phyloP scores from a whole-genome alignment of 2,797 vertebrate species.

The Hoplostethus mediterraneus region DNA sequence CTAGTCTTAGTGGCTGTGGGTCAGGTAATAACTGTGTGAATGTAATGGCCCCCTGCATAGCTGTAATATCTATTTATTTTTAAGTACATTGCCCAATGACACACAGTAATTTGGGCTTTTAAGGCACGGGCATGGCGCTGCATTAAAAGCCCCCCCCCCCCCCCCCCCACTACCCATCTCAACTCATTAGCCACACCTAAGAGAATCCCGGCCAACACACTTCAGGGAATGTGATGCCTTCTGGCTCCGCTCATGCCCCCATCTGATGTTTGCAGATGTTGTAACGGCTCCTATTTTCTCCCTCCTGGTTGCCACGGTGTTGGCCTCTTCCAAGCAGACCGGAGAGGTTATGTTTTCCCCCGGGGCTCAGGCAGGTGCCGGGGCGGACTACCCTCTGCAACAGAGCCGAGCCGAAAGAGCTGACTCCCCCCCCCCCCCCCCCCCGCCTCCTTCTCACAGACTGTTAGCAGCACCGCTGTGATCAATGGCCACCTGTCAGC shows the following conservation, averaged over 20 bases:
- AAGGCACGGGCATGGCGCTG: neutral
- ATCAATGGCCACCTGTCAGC: slow-evolving; percentile 19
- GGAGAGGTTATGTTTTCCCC: slow-evolving; percentile 45
- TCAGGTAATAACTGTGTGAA: slow-evolving; percentile 21
- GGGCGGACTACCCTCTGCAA: neutral
- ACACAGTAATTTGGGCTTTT: neutral
- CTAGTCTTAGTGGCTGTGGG: slow-evolving; percentile 26
- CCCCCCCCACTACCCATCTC: neutral
- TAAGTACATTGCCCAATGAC: slow-evolving; percentile 10
- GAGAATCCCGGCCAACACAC: neutral
- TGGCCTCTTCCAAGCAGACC: slow-evolving; percentile 6
- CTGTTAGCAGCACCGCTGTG: neutral
- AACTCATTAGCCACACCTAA: neutral
- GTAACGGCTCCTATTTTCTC: slow-evolving; percentile 8
- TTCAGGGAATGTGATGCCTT: slow-evolving; percentile 13
- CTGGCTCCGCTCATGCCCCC: neutral
- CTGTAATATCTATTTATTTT: slow-evolving; percentile 28
- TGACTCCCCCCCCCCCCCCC: slow-evolving; percentile 5
- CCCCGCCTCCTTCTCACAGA: neutral
- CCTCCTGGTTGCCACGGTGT: neutral
- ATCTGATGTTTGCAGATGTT: slow-evolving; percentile 40
- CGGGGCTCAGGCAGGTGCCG: neutral
- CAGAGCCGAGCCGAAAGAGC: neutral
- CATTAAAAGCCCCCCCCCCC: neutral
- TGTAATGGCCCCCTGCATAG: slow-evolving; percentile 13